Evolutionary conservation across 35 echinoderm and acorn worm species (phyloP), one percentile per base, ranked within the genome.

Genomic region (Holothuria glaberrima): DNA sequence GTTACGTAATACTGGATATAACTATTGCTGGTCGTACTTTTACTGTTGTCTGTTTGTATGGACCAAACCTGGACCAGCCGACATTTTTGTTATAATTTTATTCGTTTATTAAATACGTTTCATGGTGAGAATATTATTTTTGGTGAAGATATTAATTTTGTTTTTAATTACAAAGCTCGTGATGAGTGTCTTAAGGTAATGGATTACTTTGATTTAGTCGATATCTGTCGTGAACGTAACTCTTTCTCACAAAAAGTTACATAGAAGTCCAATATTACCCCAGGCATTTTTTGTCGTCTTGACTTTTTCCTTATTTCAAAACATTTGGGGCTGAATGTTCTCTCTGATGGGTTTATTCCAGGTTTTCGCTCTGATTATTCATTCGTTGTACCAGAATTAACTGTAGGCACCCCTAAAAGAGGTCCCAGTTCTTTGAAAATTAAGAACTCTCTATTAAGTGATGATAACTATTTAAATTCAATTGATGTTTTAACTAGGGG

Each of bases 391-490:
- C 20, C 21, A 29, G 12, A 16, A 25, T 66, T 4, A 19, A 19
- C 12, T 66, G 21, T 66, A 16, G 63, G 63, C 63, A 66, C 63
- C 3, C 21, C 21, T 66, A 66, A 66, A 19, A 66, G 63, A 66
- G 63, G 63, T 19, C 63, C 63, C 7, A 0, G 63, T 9, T 66
- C 21, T 66, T 66, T 9, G 63, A 66, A 66, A 19, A 66, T 66
- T 4, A 66, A 66, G 12, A 66, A 66, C 28, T 66, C 12, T 21
- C 63, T 66, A 17, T 21, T 66, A 66, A 66, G 63, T 66, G 63
- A 66, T 29, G 63, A 66, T 66, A 66, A 66, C 21, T 66, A 66
- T 66, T 66, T 66, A 29, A 22, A 66, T 66, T 66, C 21, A 66
- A 25, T 66, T 66, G 12, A 9, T 9, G 63, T 66, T 12, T 66